Evolutionary conservation across 1,140 invertebrate species (phyloP).

Genomic region (Steinernema feltiae): DNA sequence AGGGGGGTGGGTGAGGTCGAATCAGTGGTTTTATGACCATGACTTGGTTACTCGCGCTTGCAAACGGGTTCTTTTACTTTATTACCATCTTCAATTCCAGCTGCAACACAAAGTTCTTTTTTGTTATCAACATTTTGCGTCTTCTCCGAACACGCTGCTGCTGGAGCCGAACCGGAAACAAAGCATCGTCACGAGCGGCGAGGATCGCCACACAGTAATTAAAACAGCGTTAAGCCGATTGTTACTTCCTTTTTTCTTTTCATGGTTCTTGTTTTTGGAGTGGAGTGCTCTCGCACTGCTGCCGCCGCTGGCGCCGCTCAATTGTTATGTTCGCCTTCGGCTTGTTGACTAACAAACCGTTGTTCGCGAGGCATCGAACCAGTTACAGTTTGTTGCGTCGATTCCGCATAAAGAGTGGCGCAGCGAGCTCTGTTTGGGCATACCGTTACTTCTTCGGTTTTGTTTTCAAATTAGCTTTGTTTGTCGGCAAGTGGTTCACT

Average conservation of each 20-base stretch:
- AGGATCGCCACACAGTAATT: too few relatives aligned
- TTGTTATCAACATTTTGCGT: too few relatives aligned
- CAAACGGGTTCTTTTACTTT: background rate
- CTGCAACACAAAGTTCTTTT: background rate
- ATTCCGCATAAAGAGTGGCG: background rate
- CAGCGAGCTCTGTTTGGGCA: background rate
- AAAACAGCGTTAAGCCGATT: too few relatives aligned
- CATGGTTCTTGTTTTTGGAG: background rate
- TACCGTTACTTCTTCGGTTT: background rate
- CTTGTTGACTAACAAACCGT: background rate
- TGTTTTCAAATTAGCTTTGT: conserved; percentile 15
- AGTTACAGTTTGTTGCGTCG: conserved; percentile 10
- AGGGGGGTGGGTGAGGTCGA: background rate
- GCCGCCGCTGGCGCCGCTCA: background rate
- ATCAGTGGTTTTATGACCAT: background rate
- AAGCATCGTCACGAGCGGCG: too few relatives aligned
- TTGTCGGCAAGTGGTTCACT: background rate
- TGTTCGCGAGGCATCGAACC: background rate
- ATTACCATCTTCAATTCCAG: background rate
- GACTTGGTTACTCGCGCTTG: background rate
- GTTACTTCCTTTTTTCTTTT: background rate
- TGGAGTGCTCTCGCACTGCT: background rate
- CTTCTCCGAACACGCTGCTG: too few relatives aligned
- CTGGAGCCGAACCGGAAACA: too few relatives aligned
- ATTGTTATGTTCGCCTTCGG: background rate